phyloP scores from a whole-genome alignment of 1,140 invertebrate genomes.

The Lethrus apterus region DNA sequence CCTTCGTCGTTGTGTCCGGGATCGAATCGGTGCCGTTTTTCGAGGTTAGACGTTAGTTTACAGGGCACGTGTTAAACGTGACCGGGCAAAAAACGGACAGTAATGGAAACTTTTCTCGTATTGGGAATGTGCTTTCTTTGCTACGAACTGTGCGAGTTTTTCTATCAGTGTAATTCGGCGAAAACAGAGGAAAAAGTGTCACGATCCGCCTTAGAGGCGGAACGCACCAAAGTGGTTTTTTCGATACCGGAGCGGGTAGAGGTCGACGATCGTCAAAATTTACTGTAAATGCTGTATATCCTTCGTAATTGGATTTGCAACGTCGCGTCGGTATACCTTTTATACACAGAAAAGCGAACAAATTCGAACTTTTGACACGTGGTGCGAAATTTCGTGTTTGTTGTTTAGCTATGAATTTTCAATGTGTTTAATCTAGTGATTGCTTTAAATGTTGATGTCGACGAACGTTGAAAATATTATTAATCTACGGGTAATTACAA shows the following conservation, averaged over 20 bases:
- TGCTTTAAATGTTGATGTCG: too few relatives aligned
- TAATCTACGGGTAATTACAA: too few relatives aligned
- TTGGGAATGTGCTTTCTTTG: slow-evolving; percentile 49
- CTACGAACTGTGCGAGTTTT: slow-evolving; percentile 48
- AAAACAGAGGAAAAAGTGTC: slow-evolving; percentile 18
- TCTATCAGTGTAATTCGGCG: slow-evolving; percentile 32
- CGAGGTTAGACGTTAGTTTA: neutral
- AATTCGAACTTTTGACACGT: too few relatives aligned
- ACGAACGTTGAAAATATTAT: too few relatives aligned
- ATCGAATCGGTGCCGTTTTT: neutral
- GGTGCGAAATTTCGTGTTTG: too few relatives aligned
- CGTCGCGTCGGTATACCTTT: too few relatives aligned
- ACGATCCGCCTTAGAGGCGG: slow-evolving; percentile 13
- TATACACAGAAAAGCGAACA: too few relatives aligned
- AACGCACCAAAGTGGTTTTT: slow-evolving; percentile 30
- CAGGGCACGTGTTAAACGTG: slow-evolving; percentile 3
- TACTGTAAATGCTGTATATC: too few relatives aligned
- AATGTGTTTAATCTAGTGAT: too few relatives aligned
- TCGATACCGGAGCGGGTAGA: slow-evolving; percentile 9
- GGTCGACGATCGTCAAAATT: neutral
- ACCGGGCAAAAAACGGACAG: neutral
- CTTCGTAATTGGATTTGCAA: too few relatives aligned
- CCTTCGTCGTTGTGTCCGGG: neutral
- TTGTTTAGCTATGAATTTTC: too few relatives aligned
- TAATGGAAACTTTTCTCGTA: slow-evolving; percentile 50